phyloP scores from a whole-genome alignment of 2,113 vertebrate species.

The Climacteris rufus region DNA sequence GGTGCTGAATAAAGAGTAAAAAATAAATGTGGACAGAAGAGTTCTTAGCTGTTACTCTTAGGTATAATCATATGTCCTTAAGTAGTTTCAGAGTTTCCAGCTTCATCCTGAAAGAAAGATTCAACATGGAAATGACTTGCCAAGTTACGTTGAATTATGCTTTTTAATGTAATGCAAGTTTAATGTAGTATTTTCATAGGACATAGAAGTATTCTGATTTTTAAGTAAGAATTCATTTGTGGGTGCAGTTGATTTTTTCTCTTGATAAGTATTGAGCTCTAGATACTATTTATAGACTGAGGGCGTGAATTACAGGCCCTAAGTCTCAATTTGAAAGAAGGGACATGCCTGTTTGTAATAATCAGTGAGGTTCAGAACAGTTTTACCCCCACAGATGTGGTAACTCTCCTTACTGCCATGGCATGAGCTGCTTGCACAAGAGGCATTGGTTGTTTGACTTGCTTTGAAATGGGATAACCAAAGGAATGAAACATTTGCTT shows the following conservation, averaged over 20 bases:
- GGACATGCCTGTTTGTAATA: not conserved
- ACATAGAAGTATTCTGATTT: not conserved
- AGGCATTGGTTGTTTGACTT: not conserved
- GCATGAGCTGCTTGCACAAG: not conserved
- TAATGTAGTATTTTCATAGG: not conserved
- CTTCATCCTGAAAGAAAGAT: not conserved
- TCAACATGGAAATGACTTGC: not conserved
- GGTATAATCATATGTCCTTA: not conserved
- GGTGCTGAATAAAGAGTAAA: not conserved
- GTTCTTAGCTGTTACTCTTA: not conserved
- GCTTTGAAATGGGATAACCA: not conserved
- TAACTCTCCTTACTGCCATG: not conserved
- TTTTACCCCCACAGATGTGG: not conserved
- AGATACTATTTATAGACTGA: not conserved
- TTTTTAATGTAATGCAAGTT: not conserved
- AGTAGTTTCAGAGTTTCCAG: not conserved
- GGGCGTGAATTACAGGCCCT: not conserved
- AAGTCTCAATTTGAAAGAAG: not conserved
- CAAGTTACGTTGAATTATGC: not conserved
- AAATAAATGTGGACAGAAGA: not conserved
- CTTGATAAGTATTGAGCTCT: not conserved
- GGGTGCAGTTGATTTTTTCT: not conserved
- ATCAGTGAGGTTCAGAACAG: not conserved
- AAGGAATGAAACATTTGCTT: not conserved
- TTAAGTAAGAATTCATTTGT: not conserved